Percentiles rank a stretch among this genome's conserved stretches.
phyloP scores from a whole-genome alignment of 2,888 invertebrate species.

The Drosophila lutescens region DNA sequence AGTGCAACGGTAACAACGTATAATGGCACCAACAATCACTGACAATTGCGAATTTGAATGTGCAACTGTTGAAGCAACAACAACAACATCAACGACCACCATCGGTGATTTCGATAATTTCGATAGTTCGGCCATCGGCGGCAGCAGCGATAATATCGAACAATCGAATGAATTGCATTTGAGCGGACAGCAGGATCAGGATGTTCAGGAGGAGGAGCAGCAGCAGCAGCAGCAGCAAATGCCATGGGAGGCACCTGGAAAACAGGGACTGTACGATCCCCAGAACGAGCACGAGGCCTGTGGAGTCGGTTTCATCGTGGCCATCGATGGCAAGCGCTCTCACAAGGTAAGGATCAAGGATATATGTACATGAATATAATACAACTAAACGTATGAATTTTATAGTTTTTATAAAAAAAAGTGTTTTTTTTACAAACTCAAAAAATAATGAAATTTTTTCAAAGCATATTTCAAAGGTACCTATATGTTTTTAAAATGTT shows the following conservation, averaged over 20 bases:
- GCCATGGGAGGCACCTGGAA: constrained; percentile 92
- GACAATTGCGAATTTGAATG: constrained; percentile 83
- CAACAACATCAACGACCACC: constrained; percentile 59
- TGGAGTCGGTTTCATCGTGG: constrained; percentile 99
- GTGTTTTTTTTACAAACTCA: too few species aligned
- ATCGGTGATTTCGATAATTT: constrained; percentile 53
- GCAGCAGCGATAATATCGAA: constrained; percentile 38
- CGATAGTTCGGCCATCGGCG: constrained; percentile 31
- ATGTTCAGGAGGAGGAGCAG: constrained; percentile 45
- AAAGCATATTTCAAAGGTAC: too few species aligned
- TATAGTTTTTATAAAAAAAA: too few species aligned
- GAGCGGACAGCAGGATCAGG: constrained; percentile 46
- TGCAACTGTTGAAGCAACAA: constrained; percentile 81
- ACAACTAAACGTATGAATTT: too few species aligned
- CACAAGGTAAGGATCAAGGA: constrained; percentile 88
- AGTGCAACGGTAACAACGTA: constrained; percentile 80
- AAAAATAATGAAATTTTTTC: too few species aligned
- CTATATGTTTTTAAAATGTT: not conserved
- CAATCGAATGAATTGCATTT: constrained; percentile 64
- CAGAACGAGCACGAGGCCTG: constrained; percentile 98
- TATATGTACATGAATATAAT: too few species aligned
- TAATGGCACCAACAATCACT: constrained; percentile 84
- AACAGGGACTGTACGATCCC: constrained; percentile 98
- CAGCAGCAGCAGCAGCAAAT: constrained; percentile 82
- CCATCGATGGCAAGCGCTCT: constrained; percentile 96